These are phyloP conservation scores for Aphidoletes aphidimyza DNA, from an alignment of 2,888 invertebrate species.

Conservation along the genomic window DNA sequence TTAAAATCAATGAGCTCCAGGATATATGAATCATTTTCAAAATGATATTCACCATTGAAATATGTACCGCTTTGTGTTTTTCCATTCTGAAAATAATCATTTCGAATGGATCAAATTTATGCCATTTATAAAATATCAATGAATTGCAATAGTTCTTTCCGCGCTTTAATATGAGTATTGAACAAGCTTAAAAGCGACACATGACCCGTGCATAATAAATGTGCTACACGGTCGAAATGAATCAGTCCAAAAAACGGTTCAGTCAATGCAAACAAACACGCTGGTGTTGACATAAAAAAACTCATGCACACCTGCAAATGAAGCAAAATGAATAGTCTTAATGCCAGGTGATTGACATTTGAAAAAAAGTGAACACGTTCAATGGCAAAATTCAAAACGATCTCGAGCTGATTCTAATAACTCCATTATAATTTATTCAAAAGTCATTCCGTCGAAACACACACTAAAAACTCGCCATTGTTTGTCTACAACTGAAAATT, in stretches of 20 bases:
- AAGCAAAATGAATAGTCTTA: neutral
- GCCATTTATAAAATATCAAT: too few species aligned
- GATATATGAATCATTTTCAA: conserved; percentile 10
- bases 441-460: neutral
- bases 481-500: neutral
- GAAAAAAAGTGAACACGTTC: neutral
- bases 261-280: neutral
- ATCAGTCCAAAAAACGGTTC: neutral
- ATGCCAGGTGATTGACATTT: neutral
- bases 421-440: conserved; percentile 31
- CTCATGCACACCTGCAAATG: neutral
- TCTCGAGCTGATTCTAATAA: neutral
- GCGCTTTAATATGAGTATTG: too few species aligned
- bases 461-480: neutral
- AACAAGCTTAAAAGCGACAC: too few species aligned
- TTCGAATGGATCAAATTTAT: too few species aligned
- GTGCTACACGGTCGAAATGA: neutral
- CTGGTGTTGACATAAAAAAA: neutral
- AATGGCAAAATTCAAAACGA: neutral
- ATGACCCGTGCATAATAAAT: neutral
- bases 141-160: too few species aligned
- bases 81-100: too few species aligned
- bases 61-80: too few species aligned
- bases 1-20: neutral
- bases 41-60: too few species aligned